These are phyloP conservation scores for Adela reaumurella DNA, from an alignment of 2,888 invertebrate genomes.

Conservation along the genomic window DNA sequence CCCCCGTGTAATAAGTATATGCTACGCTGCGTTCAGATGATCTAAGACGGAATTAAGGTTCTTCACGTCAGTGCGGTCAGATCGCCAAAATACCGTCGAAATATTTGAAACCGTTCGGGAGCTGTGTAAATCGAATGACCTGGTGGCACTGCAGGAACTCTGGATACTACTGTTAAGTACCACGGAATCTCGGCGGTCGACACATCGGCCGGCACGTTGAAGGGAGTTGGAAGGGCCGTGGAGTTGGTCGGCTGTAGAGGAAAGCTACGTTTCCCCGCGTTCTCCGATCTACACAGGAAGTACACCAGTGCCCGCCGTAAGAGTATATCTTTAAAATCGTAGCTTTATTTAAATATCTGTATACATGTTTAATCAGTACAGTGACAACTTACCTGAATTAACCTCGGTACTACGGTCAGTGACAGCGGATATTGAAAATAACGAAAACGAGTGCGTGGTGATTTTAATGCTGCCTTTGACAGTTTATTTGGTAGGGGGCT, in stretches of 20 bases:
- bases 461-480: background rate
- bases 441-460: background rate
- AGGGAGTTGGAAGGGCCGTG: conserved; percentile 10
- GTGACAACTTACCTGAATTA: conserved; percentile 11
- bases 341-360: conserved; percentile 11
- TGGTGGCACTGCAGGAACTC: background rate
- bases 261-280: conserved; percentile 6
- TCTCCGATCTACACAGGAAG: conserved; percentile 9
- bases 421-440: background rate
- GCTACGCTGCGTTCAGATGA: too few species aligned
- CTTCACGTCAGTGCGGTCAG: too few species aligned
- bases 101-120: background rate
- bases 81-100: too few species aligned
- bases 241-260: conserved; percentile 9
- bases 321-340: conserved; percentile 4
- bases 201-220: conserved; percentile 5
- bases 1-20: too few species aligned
- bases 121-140: background rate
- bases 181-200: conserved; percentile 10
- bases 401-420: background rate
- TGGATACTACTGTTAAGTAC: conserved; percentile 8
- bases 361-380: conserved; percentile 15
- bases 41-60: too few species aligned
- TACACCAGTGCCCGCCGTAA: conserved; percentile 11
- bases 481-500: background rate